A percentile compares a stretch with the other conserved stretches of the same genome.
Conservation (phyloP, 2,113 vertebrate species). For the Raja brachyura region DNA sequence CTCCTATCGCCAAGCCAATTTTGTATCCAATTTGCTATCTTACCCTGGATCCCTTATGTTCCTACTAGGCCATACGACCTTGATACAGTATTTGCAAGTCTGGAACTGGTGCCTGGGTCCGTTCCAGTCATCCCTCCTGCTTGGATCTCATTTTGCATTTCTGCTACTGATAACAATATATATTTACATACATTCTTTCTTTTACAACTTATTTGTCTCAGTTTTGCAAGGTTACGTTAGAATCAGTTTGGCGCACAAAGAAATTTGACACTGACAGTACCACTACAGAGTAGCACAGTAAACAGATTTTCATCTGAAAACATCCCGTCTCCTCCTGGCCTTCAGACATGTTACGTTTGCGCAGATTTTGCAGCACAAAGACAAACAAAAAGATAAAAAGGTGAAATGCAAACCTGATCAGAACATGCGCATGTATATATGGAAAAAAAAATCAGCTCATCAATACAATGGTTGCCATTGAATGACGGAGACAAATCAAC, state of each 20-base stretch:
- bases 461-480: background rate
- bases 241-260: background rate
- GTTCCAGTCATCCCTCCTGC: no score
- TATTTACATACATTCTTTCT: background rate
- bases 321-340: constrained; percentile 39
- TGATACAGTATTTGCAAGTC: no score
- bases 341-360: constrained; percentile 38
- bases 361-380: constrained; percentile 43
- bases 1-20: no score
- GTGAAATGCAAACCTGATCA: background rate
- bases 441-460: background rate
- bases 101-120: no score
- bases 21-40: no score
- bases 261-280: background rate
- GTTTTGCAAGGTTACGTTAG: background rate
- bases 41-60: no score
- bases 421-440: no score
- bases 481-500: background rate
- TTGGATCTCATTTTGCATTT: no score
- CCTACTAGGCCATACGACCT: no score
- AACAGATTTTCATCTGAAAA: constrained; percentile 22
- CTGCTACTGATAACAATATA: background rate
- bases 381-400: constrained; percentile 46
- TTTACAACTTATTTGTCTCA: background rate
- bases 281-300: background rate